These are phyloP conservation scores for Melitaea athalia DNA, from an alignment of 2,888 invertebrate species.

Conservation along the genomic window DNA sequence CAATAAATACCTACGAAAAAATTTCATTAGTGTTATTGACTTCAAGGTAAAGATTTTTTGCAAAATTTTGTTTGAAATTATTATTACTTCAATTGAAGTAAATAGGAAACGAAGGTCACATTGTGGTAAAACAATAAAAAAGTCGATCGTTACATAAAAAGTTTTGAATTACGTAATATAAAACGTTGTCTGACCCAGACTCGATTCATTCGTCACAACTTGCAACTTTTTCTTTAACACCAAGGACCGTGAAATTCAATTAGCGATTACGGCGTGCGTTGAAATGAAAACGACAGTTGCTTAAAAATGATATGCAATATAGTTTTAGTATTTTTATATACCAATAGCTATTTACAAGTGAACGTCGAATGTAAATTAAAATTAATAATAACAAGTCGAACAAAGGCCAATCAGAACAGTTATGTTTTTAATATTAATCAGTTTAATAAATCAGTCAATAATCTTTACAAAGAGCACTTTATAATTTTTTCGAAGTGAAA, in stretches of 20 bases:
- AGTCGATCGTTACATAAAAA: constrained; percentile 36
- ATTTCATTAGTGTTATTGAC: neutral
- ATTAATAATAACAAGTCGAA: neutral
- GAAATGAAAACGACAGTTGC: constrained; percentile 64
- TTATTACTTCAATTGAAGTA: neutral
- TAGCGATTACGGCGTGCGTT: constrained; percentile 60
- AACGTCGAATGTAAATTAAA: neutral
- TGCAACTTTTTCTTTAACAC: constrained; percentile 57
- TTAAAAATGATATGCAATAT: constrained; percentile 26
- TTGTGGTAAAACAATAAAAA: constrained; percentile 28
- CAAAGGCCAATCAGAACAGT: neutral
- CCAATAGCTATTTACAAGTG: neutral
- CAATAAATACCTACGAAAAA: neutral
- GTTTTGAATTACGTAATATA: constrained; percentile 43
- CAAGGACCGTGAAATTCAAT: constrained; percentile 77
- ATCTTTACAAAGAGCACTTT: too few relatives aligned
- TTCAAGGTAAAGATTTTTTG: neutral
- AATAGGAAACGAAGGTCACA: constrained; percentile 17
- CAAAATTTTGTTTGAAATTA: neutral
- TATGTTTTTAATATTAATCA: too few relatives aligned
- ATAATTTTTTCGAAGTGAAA: too few relatives aligned
- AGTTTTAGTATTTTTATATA: constrained; percentile 14
- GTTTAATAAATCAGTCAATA: neutral
- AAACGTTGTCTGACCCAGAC: constrained; percentile 47
- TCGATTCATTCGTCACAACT: constrained; percentile 63